Percentiles rank a stretch among this genome's conserved stretches.
Conservation (phyloP, 2,797 vertebrate genomes). For the Phalloptychus januarius region DNA sequence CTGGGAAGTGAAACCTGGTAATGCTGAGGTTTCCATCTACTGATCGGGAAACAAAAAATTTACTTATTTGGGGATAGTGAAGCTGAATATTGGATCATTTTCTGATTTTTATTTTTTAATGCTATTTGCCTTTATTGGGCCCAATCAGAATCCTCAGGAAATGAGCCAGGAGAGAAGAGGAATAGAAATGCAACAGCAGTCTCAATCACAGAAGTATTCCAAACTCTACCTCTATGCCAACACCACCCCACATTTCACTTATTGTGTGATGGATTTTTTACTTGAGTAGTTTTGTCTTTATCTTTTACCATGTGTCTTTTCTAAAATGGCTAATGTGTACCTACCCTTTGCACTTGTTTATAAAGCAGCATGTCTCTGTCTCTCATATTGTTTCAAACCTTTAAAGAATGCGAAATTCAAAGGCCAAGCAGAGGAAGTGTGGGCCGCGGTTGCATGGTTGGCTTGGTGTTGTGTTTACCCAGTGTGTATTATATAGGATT, state of each 20-base stretch:
- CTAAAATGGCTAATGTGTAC: conserved; percentile 37
- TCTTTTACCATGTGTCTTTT: conserved; percentile 46
- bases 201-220: not conserved
- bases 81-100: not conserved
- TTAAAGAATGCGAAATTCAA: conserved; percentile 73
- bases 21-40: not conserved
- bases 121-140: not conserved
- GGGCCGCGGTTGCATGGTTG: conserved; percentile 76
- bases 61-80: not conserved
- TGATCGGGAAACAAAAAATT: not conserved
- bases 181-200: not conserved
- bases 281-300: conserved; percentile 46
- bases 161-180: not conserved
- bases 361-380: conserved; percentile 58
- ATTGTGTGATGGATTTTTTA: conserved; percentile 30
- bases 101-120: not conserved
- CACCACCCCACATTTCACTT: not conserved
- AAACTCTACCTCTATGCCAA: not conserved
- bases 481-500: conserved; percentile 79
- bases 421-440: conserved; percentile 72
- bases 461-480: conserved; percentile 79
- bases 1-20: not conserved
- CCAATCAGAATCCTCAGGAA: not conserved
- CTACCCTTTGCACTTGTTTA: conserved; percentile 71
- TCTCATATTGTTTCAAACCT: conserved; percentile 74